Evolutionary conservation across 2,888 invertebrate species (phyloP), one percentile per base, ranked within the genome.

Genomic region (Eustalomyia histrio): DNA sequence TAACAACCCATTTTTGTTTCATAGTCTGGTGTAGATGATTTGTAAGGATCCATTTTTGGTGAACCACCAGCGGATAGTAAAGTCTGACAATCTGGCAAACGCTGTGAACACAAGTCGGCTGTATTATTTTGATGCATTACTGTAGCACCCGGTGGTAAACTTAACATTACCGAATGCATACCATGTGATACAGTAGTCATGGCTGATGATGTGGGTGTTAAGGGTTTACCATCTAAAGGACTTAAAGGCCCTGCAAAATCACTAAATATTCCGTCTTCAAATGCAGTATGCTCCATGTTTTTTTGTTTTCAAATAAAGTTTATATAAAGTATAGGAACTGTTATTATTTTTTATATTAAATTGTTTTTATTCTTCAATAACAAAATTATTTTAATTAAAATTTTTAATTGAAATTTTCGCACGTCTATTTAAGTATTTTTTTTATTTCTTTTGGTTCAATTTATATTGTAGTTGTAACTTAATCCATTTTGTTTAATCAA

Each of bases 261-360:
- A 84, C 93, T 92, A 90, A 96, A 96, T 79, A 95, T 94, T 87
- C 95, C 94, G 88, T 96, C 96, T 89, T 96, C 96, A 91, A 96
- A 94, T 82, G 91, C 90, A 35, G 92, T 91, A 87, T 93, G 94
- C 90, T 95, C 95, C 95, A 96, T 94, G 63, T 47, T 39, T 29
- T 29, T 29, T 47, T 8, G n/a, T n/a, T 50, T 29, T 58, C 39
- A 17, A n/a, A 18, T 53, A 24, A 5, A 14, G 10, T 61, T 60
- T 61, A n/a, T 39, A 16, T 16, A 63, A 55, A 12, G 39, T 47
- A 47, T 74, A 75, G 69, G 52, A 79, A 75, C 69, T 68, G 17
- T 53, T 53, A 52, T 14, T 55, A 10, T 43, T 50, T 35, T 52
- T 29, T 58, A 1, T 60, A 47, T 57, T 61, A 29, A 29, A 24